Percentiles rank a stretch among this genome's conserved stretches.
Conservation (phyloP, 2,888 invertebrate species). For the Noctua janthe region DNA sequence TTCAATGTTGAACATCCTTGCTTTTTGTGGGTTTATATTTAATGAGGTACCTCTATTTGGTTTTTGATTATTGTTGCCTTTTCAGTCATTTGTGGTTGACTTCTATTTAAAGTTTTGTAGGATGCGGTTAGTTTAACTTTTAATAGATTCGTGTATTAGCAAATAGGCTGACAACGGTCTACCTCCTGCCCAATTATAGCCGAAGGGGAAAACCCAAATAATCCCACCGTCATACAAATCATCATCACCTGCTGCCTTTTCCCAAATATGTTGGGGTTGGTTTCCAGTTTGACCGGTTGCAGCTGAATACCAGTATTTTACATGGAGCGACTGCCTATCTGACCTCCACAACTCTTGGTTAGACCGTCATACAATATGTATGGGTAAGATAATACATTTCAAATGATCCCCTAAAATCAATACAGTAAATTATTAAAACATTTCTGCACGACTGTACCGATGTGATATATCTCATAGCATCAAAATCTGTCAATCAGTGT, state of each 20-base stretch:
- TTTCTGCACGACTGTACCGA: background rate
- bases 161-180: background rate
- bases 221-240: too few relatives aligned
- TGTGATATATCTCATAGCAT: background rate
- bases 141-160: background rate
- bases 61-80: background rate
- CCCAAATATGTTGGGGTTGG: background rate
- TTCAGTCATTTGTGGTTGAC: background rate
- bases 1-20: slow-evolving; percentile 1
- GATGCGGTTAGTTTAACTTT: background rate
- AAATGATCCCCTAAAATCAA: too few relatives aligned
- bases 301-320: background rate
- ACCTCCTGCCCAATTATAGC: background rate
- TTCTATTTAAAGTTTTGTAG: background rate
- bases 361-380: too few relatives aligned
- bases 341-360: too few relatives aligned
- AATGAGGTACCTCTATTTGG: background rate
- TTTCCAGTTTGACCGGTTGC: background rate
- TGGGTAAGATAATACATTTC: too few relatives aligned
- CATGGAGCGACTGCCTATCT: background rate
- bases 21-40: background rate
- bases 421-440: background rate
- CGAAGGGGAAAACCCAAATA: background rate
- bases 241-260: background rate
- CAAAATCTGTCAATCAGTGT: background rate